These are phyloP conservation scores for Zosterops lateralis DNA, from an alignment of 2,113 vertebrate genomes.

Conservation along the genomic window DNA sequence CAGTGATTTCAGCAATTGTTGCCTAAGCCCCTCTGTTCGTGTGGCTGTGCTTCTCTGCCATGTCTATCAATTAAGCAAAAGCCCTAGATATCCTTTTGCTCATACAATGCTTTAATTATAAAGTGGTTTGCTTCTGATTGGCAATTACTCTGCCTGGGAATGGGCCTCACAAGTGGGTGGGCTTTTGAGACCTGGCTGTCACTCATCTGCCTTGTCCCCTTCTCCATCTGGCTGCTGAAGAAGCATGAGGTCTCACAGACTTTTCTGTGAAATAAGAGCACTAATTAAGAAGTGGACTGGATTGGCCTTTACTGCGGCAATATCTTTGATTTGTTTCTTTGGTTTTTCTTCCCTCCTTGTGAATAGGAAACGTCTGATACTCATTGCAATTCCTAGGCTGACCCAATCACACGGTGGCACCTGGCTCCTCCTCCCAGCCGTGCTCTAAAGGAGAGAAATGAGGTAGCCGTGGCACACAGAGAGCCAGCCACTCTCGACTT, in stretches of 20 bases:
- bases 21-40: not conserved
- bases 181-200: not conserved
- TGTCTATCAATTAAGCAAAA: not conserved
- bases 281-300: not conserved
- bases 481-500: not conserved
- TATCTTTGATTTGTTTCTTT: not conserved
- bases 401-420: not conserved
- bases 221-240: not conserved
- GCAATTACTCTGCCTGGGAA: slow-evolving; percentile 41
- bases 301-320: not conserved
- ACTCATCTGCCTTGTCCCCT: not conserved
- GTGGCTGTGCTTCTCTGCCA: not conserved
- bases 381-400: not conserved
- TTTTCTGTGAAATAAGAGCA: not conserved
- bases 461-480: not conserved
- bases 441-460: not conserved
- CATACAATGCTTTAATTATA: slow-evolving; percentile 49
- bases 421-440: not conserved
- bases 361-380: not conserved
- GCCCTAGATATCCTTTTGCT: slow-evolving; percentile 13
- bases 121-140: slow-evolving; percentile 39
- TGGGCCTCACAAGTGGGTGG: not conserved
- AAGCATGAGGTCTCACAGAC: not conserved
- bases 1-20: slow-evolving; percentile 2
- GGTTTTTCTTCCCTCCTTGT: not conserved